Conservation (phyloP, 2,888 invertebrate species). For the Argyresthia goedartella region DNA sequence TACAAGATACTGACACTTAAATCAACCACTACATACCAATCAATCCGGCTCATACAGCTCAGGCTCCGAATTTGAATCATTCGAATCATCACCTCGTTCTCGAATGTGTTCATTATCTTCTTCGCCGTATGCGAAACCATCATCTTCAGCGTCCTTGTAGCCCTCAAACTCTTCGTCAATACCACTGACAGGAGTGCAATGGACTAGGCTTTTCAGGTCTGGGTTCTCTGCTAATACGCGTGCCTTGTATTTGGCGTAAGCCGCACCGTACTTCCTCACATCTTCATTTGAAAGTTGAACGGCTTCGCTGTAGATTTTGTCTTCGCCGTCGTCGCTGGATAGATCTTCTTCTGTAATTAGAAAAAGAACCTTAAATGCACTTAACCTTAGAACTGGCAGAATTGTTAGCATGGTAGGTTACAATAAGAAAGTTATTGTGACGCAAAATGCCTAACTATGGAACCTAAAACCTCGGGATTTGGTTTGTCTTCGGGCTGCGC, state of each 20-base stretch:
- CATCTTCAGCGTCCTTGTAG: slow-evolving; percentile 48
- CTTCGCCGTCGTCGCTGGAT: slow-evolving; percentile 60
- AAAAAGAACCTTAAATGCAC: neutral
- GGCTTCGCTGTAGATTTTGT: slow-evolving; percentile 46
- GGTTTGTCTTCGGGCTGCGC: no score
- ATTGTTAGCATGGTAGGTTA: no score
- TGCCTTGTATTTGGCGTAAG: slow-evolving; percentile 78
- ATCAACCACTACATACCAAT: neutral
- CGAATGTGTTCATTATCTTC: slow-evolving; percentile 41
- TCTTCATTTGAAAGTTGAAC: slow-evolving; percentile 54
- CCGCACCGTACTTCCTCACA: slow-evolving; percentile 72
- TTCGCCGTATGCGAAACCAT: slow-evolving; percentile 59
- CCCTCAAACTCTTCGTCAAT: slow-evolving; percentile 8
- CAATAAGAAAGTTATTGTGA: no score
- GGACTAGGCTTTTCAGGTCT: slow-evolving; percentile 26
- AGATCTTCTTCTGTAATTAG: slow-evolving; percentile 43
- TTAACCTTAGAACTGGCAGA: no score
- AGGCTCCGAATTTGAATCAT: slow-evolving; percentile 12
- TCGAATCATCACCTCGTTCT: slow-evolving; percentile 35
- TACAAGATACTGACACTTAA: no score
- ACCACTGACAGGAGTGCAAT: slow-evolving; percentile 14
- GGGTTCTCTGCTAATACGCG: slow-evolving; percentile 39
- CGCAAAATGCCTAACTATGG: no score
- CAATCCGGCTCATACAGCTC: slow-evolving; percentile 36
- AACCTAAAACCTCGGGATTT: no score